These are phyloP conservation scores for Conger conger DNA, from an alignment of 2,113 vertebrate species.

Conservation along the genomic window DNA sequence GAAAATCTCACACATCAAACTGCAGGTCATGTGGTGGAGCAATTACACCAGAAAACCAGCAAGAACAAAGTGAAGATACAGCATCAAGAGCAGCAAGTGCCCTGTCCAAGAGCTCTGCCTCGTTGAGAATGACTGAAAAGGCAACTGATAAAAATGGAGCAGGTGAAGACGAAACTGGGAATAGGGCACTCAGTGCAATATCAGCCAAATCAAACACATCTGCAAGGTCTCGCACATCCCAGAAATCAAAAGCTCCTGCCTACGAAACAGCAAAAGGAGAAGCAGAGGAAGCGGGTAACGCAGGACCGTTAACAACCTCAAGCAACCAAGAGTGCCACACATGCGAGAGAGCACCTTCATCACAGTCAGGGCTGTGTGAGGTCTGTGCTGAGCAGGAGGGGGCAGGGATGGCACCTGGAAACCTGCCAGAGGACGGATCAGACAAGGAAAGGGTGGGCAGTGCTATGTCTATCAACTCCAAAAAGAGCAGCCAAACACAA, in stretches of 20 bases:
- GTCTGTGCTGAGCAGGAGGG: too few species aligned
- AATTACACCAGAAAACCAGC: conserved; percentile 15
- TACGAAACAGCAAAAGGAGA: too few species aligned
- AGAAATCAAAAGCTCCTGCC: too few species aligned
- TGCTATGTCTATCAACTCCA: conserved; percentile 52
- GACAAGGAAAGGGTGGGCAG: background rate
- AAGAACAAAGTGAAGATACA: background rate
- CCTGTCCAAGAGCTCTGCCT: conserved; percentile 22
- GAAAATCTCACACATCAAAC: conserved; percentile 41
- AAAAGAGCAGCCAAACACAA: conserved; percentile 24
- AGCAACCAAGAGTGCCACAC: too few species aligned
- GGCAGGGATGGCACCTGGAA: background rate
- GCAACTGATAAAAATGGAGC: too few species aligned
- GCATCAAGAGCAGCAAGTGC: conserved; percentile 21
- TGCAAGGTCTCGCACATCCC: too few species aligned
- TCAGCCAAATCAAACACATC: background rate
- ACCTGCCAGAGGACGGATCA: background rate
- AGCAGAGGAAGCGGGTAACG: too few species aligned
- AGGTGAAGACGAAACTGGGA: too few species aligned
- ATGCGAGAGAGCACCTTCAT: too few species aligned
- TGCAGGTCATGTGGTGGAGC: conserved; percentile 29
- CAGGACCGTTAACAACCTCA: too few species aligned
- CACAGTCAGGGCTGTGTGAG: too few species aligned
- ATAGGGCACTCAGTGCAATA: too few species aligned
- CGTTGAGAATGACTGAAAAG: background rate